Evolutionary conservation across 2,797 vertebrate species (phyloP).

Genomic region (Sebastes dallii): DNA sequence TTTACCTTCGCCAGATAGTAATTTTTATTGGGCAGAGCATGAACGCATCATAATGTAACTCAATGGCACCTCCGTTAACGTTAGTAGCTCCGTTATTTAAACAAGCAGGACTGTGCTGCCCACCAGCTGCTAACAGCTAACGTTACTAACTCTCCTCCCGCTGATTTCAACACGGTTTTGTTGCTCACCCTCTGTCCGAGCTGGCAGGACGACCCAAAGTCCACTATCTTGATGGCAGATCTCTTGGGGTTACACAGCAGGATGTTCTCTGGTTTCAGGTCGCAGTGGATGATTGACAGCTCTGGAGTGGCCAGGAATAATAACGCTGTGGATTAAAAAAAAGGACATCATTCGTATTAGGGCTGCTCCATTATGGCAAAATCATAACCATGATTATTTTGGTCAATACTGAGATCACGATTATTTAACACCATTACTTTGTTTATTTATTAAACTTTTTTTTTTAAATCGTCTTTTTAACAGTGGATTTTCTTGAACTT

Average conservation of each 20-base stretch:
- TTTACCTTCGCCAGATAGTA: too few species aligned
- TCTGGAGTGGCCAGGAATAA: constrained; percentile 93
- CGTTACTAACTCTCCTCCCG: too few species aligned
- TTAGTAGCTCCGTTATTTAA: too few species aligned
- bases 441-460: neutral
- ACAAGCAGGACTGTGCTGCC: too few species aligned
- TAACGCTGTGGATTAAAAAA: constrained; percentile 74
- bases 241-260: constrained; percentile 94
- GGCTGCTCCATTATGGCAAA: neutral
- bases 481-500: neutral
- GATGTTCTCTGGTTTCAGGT: constrained; percentile 95
- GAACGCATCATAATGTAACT: too few species aligned
- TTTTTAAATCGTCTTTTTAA: neutral
- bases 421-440: neutral
- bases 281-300: constrained; percentile 96
- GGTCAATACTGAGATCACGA: neutral
- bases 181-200: constrained; percentile 89
- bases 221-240: constrained; percentile 94
- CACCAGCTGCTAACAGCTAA: too few species aligned
- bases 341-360: neutral
- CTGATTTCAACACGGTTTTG: too few species aligned
- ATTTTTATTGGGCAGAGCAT: too few species aligned
- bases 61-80: too few species aligned
- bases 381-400: neutral
- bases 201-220: constrained; percentile 93